A percentile compares a stretch with the other conserved stretches of the same genome.
Conservation (phyloP, 2,797 vertebrate genomes). For the Setipinna tenuifilis region DNA sequence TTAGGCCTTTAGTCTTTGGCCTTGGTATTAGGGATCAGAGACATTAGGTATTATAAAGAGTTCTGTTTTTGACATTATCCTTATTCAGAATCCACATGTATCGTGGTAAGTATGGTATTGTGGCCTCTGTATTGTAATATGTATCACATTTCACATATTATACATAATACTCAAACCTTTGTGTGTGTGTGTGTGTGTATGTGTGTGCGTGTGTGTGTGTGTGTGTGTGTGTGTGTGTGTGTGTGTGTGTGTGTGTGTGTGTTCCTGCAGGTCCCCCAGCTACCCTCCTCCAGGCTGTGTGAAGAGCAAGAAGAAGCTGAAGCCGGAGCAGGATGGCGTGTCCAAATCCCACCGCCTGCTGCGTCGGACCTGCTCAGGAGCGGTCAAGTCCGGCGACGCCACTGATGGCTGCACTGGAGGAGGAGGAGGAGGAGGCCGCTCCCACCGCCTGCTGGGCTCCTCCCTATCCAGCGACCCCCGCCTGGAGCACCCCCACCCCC, state of each 20-base stretch:
- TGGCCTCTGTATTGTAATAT: no score
- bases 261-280: conserved; percentile 81
- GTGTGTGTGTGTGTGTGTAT: neutral
- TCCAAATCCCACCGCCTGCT: conserved; percentile 86
- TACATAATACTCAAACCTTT: neutral
- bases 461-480: conserved; percentile 82
- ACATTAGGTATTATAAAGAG: no score
- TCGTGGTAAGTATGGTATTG: no score
- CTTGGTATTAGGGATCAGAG: no score
- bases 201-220: neutral
- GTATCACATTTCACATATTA: no score
- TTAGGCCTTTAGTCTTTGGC: no score
- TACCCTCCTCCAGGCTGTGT: conserved; percentile 89
- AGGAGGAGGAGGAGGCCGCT: conserved; percentile 33
- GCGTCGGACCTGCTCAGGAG: conserved; percentile 82
- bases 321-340: conserved; percentile 84
- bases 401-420: conserved; percentile 79
- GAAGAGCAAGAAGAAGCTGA: conserved; percentile 87
- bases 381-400: conserved; percentile 73
- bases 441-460: conserved; percentile 82
- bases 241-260: neutral
- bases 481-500: conserved; percentile 69
- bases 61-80: no score
- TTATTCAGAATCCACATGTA: no score
- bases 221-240: neutral